phyloP scores from a whole-genome alignment of 2,113 vertebrate species.

The Erpornis zantholeuca region DNA sequence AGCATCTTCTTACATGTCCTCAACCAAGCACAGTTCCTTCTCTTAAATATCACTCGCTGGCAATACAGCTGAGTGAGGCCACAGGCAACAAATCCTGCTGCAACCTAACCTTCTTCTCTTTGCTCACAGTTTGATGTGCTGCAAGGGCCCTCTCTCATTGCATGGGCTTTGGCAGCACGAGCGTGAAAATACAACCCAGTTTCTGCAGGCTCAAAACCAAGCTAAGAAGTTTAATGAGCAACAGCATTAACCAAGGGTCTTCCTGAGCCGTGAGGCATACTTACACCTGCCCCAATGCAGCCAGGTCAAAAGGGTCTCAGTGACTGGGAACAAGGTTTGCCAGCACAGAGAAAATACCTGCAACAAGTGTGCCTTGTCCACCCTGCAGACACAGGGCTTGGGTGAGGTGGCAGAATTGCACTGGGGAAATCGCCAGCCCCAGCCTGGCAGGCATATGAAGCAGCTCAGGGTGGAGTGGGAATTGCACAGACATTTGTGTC shows the following conservation, averaged over 20 bases:
- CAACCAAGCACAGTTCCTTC: background rate
- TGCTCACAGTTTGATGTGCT: background rate
- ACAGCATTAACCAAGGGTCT: background rate
- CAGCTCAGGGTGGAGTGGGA: background rate
- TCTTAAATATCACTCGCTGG: background rate
- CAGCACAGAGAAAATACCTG: background rate
- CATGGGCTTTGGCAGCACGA: background rate
- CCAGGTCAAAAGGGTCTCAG: background rate
- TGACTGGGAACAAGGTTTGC: background rate
- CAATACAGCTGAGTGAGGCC: accelerated
- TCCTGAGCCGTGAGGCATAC: background rate
- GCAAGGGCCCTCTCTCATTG: background rate
- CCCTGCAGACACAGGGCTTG: background rate
- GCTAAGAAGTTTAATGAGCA: background rate
- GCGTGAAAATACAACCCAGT: background rate
- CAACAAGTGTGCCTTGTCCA: accelerated
- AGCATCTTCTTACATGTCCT: background rate
- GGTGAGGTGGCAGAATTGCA: background rate
- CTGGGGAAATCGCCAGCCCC: background rate
- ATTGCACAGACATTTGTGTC: background rate
- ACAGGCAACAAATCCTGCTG: background rate
- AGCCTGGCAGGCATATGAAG: accelerated
- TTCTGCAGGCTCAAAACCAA: background rate
- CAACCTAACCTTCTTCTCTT: background rate
- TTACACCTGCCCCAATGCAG: background rate